Evolutionary conservation across 2,888 invertebrate species (phyloP).

Genomic region (Drosophila borealis): DNA sequence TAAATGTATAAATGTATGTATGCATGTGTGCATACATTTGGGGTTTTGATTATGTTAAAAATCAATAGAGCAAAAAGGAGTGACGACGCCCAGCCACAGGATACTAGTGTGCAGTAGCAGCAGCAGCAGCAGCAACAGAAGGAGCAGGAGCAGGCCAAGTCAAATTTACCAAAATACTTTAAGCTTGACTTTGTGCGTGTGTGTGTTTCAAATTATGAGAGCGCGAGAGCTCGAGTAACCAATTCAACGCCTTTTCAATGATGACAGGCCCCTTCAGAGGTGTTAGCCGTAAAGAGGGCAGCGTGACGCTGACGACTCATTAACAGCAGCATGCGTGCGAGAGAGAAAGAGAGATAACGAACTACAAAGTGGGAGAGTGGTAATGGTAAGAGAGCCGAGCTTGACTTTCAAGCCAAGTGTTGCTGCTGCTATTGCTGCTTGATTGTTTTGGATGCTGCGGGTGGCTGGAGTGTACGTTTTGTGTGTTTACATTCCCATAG

Average conservation of each 20-base stretch:
- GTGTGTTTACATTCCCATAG: constrained; percentile 70
- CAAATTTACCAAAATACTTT: constrained; percentile 41
- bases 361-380: constrained; percentile 7
- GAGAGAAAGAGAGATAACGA: constrained; percentile 9
- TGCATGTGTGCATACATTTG: constrained; percentile 69
- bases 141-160: constrained; percentile 7
- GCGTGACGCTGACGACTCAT: constrained; percentile 56
- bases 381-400: constrained; percentile 30
- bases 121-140: background rate
- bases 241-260: constrained; percentile 62
- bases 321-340: constrained; percentile 49
- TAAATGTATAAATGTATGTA: constrained; percentile 32
- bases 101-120: constrained; percentile 12
- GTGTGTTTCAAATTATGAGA: constrained; percentile 23
- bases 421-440: constrained; percentile 36
- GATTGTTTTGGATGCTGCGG: constrained; percentile 53
- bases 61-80: constrained; percentile 83
- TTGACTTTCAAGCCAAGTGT: constrained; percentile 58
- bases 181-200: constrained; percentile 39
- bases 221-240: constrained; percentile 29
- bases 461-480: constrained; percentile 17
- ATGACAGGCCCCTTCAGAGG: constrained; percentile 58
- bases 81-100: constrained; percentile 58
- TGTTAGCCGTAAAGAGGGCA: constrained; percentile 47
- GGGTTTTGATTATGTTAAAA: constrained; percentile 83